Percentiles rank a stretch among this genome's conserved stretches.
These are phyloP conservation scores for Bradypodion ventrale DNA, from an alignment of 2,797 vertebrate genomes.

Conservation along the genomic window DNA sequence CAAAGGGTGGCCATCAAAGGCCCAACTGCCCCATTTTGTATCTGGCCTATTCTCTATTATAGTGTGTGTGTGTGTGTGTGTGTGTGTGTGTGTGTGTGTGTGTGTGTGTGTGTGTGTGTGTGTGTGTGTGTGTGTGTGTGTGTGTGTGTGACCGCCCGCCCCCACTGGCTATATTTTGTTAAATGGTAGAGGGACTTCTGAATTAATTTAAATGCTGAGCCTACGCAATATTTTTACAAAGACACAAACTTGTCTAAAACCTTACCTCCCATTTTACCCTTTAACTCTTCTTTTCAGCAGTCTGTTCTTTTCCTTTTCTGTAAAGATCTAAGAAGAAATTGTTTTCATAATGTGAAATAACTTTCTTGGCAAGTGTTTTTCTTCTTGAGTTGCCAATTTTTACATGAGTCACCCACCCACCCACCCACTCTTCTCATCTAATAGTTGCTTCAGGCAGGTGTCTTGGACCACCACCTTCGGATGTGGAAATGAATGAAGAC, in stretches of 20 bases:
- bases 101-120: neutral
- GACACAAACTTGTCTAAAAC: neutral
- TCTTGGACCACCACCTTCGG: neutral
- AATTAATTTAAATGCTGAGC: conserved; percentile 15
- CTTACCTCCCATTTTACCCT: conserved; percentile 22
- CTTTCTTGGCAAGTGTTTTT: neutral
- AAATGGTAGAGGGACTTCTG: conserved; percentile 37
- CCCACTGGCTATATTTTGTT: conserved; percentile 24
- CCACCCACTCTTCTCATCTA: neutral
- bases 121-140: neutral
- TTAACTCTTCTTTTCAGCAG: too few species aligned
- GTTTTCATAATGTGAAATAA: neutral
- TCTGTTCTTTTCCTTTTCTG: neutral
- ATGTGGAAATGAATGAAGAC: neutral
- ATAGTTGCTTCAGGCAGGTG: neutral
- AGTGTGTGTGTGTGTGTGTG: neutral
- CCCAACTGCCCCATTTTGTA: conserved; percentile 49
- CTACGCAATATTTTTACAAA: neutral
- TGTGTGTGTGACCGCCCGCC: neutral
- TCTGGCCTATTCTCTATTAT: conserved; percentile 58
- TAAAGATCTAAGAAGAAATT: neutral
- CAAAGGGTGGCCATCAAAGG: conserved; percentile 56
- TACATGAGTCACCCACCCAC: neutral
- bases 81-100: neutral
- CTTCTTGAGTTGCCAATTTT: conserved; percentile 11